Evolutionary conservation across 1,140 invertebrate species (phyloP).

Genomic region (Neelides sp.): DNA sequence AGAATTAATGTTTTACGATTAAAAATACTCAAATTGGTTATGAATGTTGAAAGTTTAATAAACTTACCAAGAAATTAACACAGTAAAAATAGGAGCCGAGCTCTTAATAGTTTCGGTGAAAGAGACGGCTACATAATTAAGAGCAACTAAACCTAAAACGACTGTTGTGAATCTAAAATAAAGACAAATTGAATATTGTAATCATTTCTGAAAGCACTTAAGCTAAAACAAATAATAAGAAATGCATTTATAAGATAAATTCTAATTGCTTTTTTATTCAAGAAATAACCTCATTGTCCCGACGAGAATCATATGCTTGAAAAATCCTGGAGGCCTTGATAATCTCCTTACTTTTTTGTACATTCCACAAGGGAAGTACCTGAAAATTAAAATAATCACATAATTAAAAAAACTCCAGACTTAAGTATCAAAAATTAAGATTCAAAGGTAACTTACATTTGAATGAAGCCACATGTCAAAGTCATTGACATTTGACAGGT

Average conservation of each 20-base stretch:
- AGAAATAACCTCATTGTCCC: conserved; percentile 60
- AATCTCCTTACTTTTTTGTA: conserved; percentile 48
- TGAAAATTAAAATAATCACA: no score
- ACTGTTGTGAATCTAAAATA: conserved; percentile 57
- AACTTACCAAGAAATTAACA: conserved; percentile 64
- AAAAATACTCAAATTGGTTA: no score
- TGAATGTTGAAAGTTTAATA: conserved; percentile 53
- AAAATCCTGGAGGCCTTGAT: conserved; percentile 55
- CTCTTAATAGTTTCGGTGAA: conserved; percentile 79
- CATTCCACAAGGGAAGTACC: conserved; percentile 61
- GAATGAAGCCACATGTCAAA: conserved; percentile 58
- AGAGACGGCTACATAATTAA: conserved; percentile 72
- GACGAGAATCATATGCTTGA: conserved; percentile 61
- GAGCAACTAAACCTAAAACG: conserved; percentile 57
- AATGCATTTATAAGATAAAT: no score
- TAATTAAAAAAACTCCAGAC: no score
- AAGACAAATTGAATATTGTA: conserved; percentile 22
- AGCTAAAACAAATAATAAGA: no score
- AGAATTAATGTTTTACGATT: no score
- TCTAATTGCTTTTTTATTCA: no score
- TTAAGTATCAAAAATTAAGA: no score
- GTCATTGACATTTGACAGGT: conserved; percentile 67
- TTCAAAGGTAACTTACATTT: no score
- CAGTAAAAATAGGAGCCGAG: conserved; percentile 71
- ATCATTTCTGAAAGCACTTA: background rate